Base-by-base conservation (phyloP, 2,113 vertebrate species). In the Hyperoodon ampullatus region DNA sequence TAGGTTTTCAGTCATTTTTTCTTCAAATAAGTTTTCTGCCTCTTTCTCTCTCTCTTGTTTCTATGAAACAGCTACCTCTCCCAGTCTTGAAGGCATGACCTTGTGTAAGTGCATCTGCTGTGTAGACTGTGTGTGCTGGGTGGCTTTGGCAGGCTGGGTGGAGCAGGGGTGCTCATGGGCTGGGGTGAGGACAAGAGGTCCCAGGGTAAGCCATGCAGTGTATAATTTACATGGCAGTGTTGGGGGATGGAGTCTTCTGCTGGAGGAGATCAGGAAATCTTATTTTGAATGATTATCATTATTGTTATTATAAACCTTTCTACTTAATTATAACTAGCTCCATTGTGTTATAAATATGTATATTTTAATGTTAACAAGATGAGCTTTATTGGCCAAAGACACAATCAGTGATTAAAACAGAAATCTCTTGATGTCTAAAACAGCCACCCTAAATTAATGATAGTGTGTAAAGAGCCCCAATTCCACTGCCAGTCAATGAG, bases 321-420 rank as follows among this genome's bases (percentile, higher is more conserved):
- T 92, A 77, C 92, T 96, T 96, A 96, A 97, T 96, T 86, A 95
- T 80, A 74, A 66, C 93, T 94, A 88, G 93, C 58, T 94, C 70
- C 88, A 94, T 66, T n/a, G 24, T 89, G 91, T 96, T 97, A 97
- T 80, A 97, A 97, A 95, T 96, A 93, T 93, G 84, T 98, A 94
- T 91, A 86, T 95, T 94, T 98, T 96, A 94, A 95, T 93, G 88
- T 93, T 96, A 96, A 98, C 85, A 95, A 86, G 93, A 89, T 92
- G 92, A 95, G 89, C 50, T 89, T 92, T 97, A 82, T 95, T 96
- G 96, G 95, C 92, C 86, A 95, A 97, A 97, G 87, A 90, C 83
- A 80, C 94, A 86, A 96, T 96, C 15, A 15, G 97, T 94, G 86
- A 97, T 97, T 96, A 96, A 97, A 96, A 88, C 70, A 83, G 95